A percentile compares a stretch with the other conserved stretches of the same genome.
Conservation (phyloP, 2,113 vertebrate genomes). For the Serilophus lunatus region DNA sequence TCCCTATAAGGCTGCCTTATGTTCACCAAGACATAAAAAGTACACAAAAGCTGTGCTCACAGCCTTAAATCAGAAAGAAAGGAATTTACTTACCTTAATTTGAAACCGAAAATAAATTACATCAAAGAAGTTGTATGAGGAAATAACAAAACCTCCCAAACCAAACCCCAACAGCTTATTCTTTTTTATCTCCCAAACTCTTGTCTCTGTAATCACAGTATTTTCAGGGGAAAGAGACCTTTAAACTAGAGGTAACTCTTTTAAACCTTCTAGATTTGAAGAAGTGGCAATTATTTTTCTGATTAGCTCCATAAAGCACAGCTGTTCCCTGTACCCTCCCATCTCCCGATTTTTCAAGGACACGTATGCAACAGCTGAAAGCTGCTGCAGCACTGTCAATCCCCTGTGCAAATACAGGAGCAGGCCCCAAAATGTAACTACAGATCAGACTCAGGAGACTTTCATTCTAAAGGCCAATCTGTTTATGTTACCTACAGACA, state of each 20-base stretch:
- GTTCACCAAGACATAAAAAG: background rate
- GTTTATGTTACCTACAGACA: background rate
- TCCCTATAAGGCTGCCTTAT: background rate
- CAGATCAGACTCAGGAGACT: background rate
- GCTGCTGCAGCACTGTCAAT: background rate
- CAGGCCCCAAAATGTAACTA: background rate
- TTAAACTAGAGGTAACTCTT: background rate
- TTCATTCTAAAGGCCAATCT: background rate
- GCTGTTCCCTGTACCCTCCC: background rate
- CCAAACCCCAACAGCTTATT: background rate
- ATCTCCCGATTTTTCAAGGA: background rate
- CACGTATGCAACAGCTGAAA: background rate
- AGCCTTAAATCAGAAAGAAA: background rate
- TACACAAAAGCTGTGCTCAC: background rate
- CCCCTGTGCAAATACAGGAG: background rate
- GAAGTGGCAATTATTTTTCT: background rate
- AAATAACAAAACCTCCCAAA: background rate
- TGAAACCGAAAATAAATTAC: background rate
- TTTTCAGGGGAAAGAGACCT: background rate
- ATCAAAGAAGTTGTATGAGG: background rate
- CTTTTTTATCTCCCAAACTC: background rate
- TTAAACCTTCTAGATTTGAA: background rate
- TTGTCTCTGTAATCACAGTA: background rate
- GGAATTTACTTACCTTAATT: background rate
- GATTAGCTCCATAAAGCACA: background rate